Base-by-base conservation (phyloP, 2,797 vertebrate species). In the Enteromius trimaculatus region DNA sequence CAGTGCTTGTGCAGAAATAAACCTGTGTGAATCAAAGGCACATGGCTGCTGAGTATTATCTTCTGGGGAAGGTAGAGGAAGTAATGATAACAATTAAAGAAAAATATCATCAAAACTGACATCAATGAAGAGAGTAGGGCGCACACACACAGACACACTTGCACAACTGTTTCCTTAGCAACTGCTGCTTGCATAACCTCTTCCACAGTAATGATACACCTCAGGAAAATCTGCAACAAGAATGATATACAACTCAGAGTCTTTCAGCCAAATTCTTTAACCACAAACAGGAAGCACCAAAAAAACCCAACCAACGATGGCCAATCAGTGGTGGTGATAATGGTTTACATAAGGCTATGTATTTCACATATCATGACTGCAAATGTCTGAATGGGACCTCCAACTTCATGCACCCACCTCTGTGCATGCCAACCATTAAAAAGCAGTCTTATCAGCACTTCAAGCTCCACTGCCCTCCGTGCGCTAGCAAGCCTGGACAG, bases 11-110 rank as follows among this genome's bases (percentile, higher is more conserved):
- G 79, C 53, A 71, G 68, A 72, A 81, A 75, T 39, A 81, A 51
- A 74, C 71, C 69, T 42, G 6, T 64, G 3, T 26, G 21, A 75
- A 64, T 65, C 58, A 75, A 62, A 75, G 4, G 31, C 55, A 26
- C 55, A 26, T 47, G 26, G 2, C 29, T 65, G 65, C 29, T 69
- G 39, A 51, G 2, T 8, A 37, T 31, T 58, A 51, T 31, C 55
- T 0, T 55, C n/a, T 49, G 78, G 47, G 19, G n/a, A 75, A 62
- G 44, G 16, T 53, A 29, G 37, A 44, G 69, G 55, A 79, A 82
- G 49, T 39, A 83, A 80, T 86, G 44, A 84, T 86, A 44, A 84
- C 37, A 80, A 80, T 84, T 84, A 47, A 37, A 77, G 70, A 26
- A 21, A 37, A 31, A 53, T 34, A 72, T 84, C 49, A 84, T 77